Evolutionary conservation across 2,888 invertebrate species (phyloP).

Genomic region (Pheosia gnoma): DNA sequence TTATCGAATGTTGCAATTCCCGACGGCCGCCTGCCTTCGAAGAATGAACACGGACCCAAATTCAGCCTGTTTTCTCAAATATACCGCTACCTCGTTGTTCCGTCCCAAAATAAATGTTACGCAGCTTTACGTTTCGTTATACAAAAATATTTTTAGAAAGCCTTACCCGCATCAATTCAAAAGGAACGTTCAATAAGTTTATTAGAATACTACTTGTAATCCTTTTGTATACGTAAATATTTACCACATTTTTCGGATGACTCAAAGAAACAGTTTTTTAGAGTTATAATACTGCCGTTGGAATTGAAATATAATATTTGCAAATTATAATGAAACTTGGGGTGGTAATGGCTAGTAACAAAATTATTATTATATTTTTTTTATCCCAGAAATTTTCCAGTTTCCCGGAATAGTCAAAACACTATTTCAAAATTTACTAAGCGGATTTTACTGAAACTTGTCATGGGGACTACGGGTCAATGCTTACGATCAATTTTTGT

Average conservation of each 20-base stretch:
- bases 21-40: conserved; percentile 58
- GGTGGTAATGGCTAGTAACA: too few species aligned
- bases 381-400: too few species aligned
- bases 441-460: too few species aligned
- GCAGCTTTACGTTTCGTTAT: conserved; percentile 46
- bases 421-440: too few species aligned
- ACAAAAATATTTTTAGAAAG: conserved; percentile 22
- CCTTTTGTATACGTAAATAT: not conserved
- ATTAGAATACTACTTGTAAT: not conserved
- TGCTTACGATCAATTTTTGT: too few species aligned
- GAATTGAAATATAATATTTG: not conserved
- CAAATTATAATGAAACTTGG: too few species aligned
- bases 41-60: conserved; percentile 56
- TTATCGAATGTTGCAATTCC: conserved; percentile 63
- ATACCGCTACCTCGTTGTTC: conserved; percentile 66
- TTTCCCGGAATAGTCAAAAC: too few species aligned
- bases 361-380: too few species aligned
- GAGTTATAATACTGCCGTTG: not conserved
- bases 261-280: too few species aligned
- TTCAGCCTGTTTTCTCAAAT: conserved; percentile 42
- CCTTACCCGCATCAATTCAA: conserved; percentile 13
- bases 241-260: not conserved
- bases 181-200: conserved; percentile 18
- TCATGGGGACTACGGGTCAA: too few species aligned
- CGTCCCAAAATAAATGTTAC: conserved; percentile 61